phyloP scores from a whole-genome alignment of 2,888 invertebrate species.

The Pristionchus entomophagus region DNA sequence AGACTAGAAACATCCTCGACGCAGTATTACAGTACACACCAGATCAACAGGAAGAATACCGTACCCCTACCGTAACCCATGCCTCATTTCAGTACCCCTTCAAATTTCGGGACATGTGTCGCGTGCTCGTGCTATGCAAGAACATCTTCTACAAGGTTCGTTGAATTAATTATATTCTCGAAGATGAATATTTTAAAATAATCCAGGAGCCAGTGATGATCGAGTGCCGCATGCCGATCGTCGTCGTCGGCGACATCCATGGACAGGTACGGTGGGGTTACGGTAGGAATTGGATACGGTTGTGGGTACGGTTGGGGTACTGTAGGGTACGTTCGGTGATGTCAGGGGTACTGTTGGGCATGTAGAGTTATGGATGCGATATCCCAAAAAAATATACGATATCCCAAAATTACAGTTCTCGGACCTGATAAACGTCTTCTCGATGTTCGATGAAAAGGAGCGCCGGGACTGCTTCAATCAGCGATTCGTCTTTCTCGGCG shows the following conservation, averaged over 20 bases:
- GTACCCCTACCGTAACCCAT: not conserved
- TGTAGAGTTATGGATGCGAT: not conserved
- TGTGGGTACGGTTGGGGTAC: not conserved
- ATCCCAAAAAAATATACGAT: not conserved
- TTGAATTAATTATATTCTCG: not conserved
- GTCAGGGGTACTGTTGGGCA: not conserved
- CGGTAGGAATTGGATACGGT: not conserved
- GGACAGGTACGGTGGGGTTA: not conserved
- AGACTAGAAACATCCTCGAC: not conserved
- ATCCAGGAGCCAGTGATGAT: not conserved
- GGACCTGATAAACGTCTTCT: not conserved
- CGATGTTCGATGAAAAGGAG: slow-evolving; percentile 3
- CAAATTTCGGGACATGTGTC: not conserved
- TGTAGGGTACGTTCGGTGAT: not conserved
- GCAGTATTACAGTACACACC: not conserved
- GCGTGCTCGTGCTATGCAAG: not conserved
- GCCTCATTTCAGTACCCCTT: not conserved
- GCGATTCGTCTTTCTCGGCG: slow-evolving; percentile 24
- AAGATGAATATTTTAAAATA: not conserved
- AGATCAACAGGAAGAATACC: not conserved
- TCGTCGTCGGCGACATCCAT: not conserved
- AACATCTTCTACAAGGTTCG: not conserved
- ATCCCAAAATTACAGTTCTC: not conserved
- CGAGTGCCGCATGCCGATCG: not conserved
- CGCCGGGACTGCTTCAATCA: not conserved